Percentiles rank a stretch among this genome's conserved stretches.
These are phyloP conservation scores for Leptothorax acervorum DNA, from an alignment of 2,888 invertebrate species.

Conservation along the genomic window DNA sequence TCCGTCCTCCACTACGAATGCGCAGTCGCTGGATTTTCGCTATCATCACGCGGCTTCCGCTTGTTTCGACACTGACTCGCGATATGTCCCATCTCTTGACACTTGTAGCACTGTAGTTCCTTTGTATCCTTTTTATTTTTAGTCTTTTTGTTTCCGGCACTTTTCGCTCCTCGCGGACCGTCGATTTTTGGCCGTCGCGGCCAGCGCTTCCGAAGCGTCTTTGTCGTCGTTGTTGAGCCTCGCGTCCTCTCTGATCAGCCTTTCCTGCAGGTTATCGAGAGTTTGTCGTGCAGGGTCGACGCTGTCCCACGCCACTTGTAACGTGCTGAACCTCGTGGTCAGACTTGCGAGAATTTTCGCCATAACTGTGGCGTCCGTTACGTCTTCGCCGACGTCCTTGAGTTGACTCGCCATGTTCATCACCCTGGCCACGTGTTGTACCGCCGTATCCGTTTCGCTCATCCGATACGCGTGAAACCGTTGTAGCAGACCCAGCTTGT, in stretches of 20 bases:
- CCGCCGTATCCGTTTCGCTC: slow-evolving; percentile 58
- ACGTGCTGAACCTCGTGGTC: no score
- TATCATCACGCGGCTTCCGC: slow-evolving; percentile 49
- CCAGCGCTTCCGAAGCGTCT: slow-evolving; percentile 39
- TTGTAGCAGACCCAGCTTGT: slow-evolving; percentile 60
- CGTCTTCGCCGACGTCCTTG: no score
- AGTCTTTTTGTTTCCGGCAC: background rate
- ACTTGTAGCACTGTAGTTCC: background rate
- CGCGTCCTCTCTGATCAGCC: slow-evolving; percentile 64
- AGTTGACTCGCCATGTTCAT: slow-evolving; percentile 61
- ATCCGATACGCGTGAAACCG: slow-evolving; percentile 62
- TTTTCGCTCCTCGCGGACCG: slow-evolving; percentile 5
- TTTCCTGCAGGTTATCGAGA: slow-evolving; percentile 59
- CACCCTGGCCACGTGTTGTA: slow-evolving; percentile 65
- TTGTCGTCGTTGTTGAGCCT: slow-evolving; percentile 50
- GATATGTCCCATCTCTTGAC: slow-evolving; percentile 1
- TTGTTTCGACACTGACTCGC: slow-evolving; percentile 25
- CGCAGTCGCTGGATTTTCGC: background rate
- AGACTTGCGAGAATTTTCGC: no score
- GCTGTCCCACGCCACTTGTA: no score
- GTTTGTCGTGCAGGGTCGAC: slow-evolving; percentile 62
- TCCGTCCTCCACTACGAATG: background rate
- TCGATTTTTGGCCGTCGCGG: slow-evolving; percentile 53
- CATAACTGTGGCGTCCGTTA: no score
- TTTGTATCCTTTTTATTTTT: slow-evolving; percentile 13